Conservation (phyloP, 2,113 vertebrate species). For the Gambusia affinis region DNA sequence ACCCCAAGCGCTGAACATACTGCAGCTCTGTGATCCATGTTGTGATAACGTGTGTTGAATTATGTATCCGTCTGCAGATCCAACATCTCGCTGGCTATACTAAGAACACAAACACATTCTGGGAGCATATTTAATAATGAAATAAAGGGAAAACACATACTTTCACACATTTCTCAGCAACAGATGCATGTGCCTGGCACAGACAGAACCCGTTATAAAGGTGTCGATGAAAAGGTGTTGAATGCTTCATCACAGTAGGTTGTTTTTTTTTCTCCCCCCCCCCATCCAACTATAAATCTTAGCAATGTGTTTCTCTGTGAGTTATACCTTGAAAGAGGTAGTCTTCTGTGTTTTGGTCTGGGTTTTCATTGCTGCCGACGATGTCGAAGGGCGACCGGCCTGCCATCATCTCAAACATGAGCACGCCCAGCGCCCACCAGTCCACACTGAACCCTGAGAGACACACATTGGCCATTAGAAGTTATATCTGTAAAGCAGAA, state of each 20-base stretch:
- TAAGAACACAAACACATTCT: conserved; percentile 20
- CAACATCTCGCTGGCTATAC: not conserved
- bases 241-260: conserved; percentile 8
- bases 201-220: conserved; percentile 31
- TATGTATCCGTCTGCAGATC: conserved; percentile 13
- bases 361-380: conserved; percentile 97
- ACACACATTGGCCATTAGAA: conserved; percentile 6
- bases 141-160: conserved; percentile 19
- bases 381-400: conserved; percentile 97
- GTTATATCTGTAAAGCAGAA: not conserved
- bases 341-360: conserved; percentile 99
- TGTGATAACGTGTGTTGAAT: conserved; percentile 2
- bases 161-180: conserved; percentile 48
- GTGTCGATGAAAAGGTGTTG: conserved; percentile 49
- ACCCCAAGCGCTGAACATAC: conserved; percentile 2
- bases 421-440: conserved; percentile 98
- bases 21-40: conserved; percentile 4
- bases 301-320: not conserved
- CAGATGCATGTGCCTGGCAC: conserved; percentile 52
- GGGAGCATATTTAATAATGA: conserved; percentile 18
- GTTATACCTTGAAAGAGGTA: conserved; percentile 96
- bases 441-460: conserved; percentile 94
- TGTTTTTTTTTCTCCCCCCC: not conserved
- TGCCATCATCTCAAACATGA: conserved; percentile 99
- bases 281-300: not conserved